Evolutionary conservation across 2,113 vertebrate genomes (phyloP), one percentile per base, ranked within the genome.

Genomic region (Cyphomyrus discorhynchus): DNA sequence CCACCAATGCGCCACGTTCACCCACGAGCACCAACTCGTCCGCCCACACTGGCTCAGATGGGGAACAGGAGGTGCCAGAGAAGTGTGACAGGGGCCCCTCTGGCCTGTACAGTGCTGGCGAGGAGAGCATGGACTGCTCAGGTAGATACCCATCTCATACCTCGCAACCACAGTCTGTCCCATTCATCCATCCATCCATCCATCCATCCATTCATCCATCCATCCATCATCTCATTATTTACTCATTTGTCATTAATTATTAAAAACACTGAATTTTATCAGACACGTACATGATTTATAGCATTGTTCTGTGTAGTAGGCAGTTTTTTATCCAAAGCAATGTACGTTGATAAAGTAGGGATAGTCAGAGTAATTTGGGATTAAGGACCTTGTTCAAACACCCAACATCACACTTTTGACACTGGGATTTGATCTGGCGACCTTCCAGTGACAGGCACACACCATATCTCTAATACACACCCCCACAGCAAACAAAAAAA

Each of bases 1-100:
- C 98, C 91, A 96, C 95, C 0, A 98, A 99, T 5, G 97, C 56
- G 1, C 97, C 98, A 0, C 96, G 98, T n/a, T 99, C 98, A 19
- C 98, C 98, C 7, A 97, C 98, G 97, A 99, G 98, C 91, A 99
- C 98, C 45, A 99, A 98, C 95, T 99, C 98, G 3, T 99, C 98
- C 0, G 97, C 97, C 90, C 98, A 99, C 91, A 99, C 98, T 0
- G 98, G 98, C n/a, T 99, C 98, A 0, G 98, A 99, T 39, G 97
- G 97, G 62, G 98, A 99, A 92, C 97, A 97, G 92, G 98, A 99
- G 0, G 92, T 90, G 0, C 98, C 98, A 86, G 99, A 98, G 95
- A 89, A 92, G n/a, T 93, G 94, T 47, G 89, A 89, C n/a, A 99
- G 98, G 94, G 95, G 96, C 47, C 92, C 94, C 6, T 96, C 97